Conservation (phyloP, 53 echinoderm and acorn worm genomes). For the Echinarachnius parma region DNA sequence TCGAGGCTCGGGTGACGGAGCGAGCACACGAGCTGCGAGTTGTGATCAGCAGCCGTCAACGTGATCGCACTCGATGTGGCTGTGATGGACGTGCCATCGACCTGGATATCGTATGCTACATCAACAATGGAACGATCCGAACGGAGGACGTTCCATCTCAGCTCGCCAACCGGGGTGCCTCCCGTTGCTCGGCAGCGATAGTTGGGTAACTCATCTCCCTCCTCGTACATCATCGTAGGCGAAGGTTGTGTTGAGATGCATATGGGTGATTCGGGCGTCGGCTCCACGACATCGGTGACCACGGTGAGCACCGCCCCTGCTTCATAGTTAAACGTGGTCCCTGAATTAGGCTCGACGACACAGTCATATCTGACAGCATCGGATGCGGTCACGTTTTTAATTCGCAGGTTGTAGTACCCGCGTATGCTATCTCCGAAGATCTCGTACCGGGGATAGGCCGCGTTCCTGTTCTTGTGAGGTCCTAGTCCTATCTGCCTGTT, state of each 20-base stretch:
- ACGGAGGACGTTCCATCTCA: slow-evolving; percentile 10
- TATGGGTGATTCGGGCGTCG: background rate
- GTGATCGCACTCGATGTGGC: slow-evolving; percentile 7
- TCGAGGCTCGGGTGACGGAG: slow-evolving; percentile 3
- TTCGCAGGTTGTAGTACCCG: slow-evolving; percentile 28
- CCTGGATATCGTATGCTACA: slow-evolving; percentile 19
- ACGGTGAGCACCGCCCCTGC: slow-evolving; percentile 17
- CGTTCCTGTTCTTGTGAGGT: slow-evolving; percentile 6
- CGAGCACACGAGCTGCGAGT: slow-evolving; percentile 24
- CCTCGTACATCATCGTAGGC: background rate
- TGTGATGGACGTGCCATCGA: slow-evolving; percentile 1
- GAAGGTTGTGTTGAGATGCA: background rate
- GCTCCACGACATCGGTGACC: background rate
- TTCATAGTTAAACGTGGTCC: slow-evolving; percentile 1
- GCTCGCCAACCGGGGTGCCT: slow-evolving; percentile 15
- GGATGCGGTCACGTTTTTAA: slow-evolving; percentile 6
- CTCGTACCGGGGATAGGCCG: slow-evolving; percentile 17
- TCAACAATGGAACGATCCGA: slow-evolving; percentile 13
- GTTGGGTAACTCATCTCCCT: slow-evolving; percentile 10
- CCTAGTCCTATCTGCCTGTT: slow-evolving; percentile 24
- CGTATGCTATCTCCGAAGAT: slow-evolving; percentile 8
- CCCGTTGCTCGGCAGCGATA: background rate
- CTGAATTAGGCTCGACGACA: slow-evolving; percentile 2
- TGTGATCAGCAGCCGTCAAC: slow-evolving; percentile 18
- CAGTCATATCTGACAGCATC: slow-evolving; percentile 28